Evolutionary conservation across 2,888 invertebrate genomes (phyloP), one percentile per base, ranked within the genome.

Genomic region (Agriopis marginaria): DNA sequence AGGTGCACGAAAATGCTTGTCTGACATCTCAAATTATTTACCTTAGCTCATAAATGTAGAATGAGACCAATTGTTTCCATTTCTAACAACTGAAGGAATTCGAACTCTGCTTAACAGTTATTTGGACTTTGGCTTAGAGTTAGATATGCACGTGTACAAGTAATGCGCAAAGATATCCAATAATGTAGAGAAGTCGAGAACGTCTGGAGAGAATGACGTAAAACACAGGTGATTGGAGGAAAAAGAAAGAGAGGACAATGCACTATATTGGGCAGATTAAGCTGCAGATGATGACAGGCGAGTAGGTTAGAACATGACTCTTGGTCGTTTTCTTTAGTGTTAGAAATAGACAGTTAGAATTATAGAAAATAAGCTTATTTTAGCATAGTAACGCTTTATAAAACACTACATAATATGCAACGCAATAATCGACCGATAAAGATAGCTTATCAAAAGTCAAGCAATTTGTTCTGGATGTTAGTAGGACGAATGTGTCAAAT

Each of bases 21-120:
- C 50, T 23, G 79, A 78, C 83, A 84, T 86, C 81, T 89, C 89
- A 89, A 90, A 89, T 83, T 87, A 84, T 90, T 90, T 84, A 81
- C 81, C 75, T 54, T 71, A 65, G 66, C 77, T 79, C 49, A 70
- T 78, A 78, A 79, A 82, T 75, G 74, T 47, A 44, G 11, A 11
- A 62, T 63, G 54, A 62, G 59, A 65, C 42, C 67, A 67, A 73
- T 66, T 64, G 53, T 65, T 66, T 49, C 54, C 61, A 69, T 55
- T 68, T 50, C 32, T 58, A 56, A 7, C n/a, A 39, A 44, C 32
- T n/a, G 40, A 39, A 59, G 17, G 4, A 11, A 7, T 42, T 55
- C 17, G 56, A 23, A 50, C 39, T 49, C 50, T 12, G 3, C 53
- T 53, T 40, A 42, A 6, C 10, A 53, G 14, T 56, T 56, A 3